Conservation (phyloP, 2,113 vertebrate species). For the Oryzias curvinotus region DNA sequence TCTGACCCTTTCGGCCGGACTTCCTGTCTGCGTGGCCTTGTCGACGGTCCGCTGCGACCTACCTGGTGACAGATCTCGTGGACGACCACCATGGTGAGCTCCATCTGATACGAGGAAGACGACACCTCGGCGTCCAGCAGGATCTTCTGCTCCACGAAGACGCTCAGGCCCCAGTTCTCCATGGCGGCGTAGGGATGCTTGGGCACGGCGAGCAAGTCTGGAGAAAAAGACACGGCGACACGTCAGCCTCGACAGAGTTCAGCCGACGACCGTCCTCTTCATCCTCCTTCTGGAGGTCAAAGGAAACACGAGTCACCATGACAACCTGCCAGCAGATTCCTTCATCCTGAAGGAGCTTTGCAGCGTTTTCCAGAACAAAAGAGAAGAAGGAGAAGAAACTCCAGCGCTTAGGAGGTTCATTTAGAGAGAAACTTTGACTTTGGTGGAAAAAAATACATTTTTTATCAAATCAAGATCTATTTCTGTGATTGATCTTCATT, state of each 20-base stretch:
- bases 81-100: constrained; percentile 73
- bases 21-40: not conserved
- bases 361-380: too few species aligned
- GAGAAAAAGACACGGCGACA: constrained; percentile 4
- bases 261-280: constrained; percentile 7
- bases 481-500: too few species aligned
- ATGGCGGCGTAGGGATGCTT: constrained; percentile 73
- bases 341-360: constrained; percentile 14
- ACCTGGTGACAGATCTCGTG: constrained; percentile 77
- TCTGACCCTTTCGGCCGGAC: too few species aligned
- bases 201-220: constrained; percentile 70
- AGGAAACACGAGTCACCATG: constrained; percentile 65
- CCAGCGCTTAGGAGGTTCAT: too few species aligned
- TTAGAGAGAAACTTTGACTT: too few species aligned
- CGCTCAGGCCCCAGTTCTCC: constrained; percentile 74
- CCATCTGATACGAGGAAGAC: constrained; percentile 71
- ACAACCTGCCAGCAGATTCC: constrained; percentile 52
- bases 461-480: too few species aligned
- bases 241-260: not conserved
- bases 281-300: constrained; percentile 45
- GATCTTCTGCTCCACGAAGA: constrained; percentile 75
- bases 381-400: too few species aligned
- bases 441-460: too few species aligned
- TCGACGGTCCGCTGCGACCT: not conserved
- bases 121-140: constrained; percentile 67